Conservation (phyloP, 2,888 invertebrate species). For the Agapostemon virescens region DNA sequence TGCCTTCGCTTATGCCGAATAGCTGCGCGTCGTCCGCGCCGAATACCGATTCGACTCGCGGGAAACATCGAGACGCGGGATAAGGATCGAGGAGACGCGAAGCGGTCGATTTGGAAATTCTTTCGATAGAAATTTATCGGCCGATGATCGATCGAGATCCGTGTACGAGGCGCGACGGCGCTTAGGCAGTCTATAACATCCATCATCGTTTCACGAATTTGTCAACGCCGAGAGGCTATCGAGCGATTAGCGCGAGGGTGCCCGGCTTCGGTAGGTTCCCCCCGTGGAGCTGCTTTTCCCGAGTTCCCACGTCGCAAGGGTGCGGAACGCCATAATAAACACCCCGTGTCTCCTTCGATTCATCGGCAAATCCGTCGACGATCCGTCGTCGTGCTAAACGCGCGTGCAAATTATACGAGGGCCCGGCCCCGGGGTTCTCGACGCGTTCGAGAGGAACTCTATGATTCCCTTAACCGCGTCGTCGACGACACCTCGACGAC, state of each 20-base stretch:
- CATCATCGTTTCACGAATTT: slow-evolving; percentile 78
- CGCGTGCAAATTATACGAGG: slow-evolving; percentile 15
- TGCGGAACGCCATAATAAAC: slow-evolving; percentile 63
- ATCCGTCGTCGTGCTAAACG: background rate
- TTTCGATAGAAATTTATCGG: slow-evolving; percentile 66
- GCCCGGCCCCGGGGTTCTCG: no score
- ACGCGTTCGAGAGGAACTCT: background rate
- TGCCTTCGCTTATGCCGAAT: slow-evolving; percentile 5
- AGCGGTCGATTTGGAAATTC: slow-evolving; percentile 53
- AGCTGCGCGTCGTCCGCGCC: background rate
- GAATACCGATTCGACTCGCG: slow-evolving; percentile 2
- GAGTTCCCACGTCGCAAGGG: slow-evolving; percentile 76
- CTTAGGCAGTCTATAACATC: slow-evolving; percentile 71
- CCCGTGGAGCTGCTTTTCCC: slow-evolving; percentile 43
- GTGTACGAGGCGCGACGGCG: background rate
- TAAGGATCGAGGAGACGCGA: slow-evolving; percentile 16
- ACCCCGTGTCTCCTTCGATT: slow-evolving; percentile 57
- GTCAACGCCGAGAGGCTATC: slow-evolving; percentile 75
- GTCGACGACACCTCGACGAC: background rate
- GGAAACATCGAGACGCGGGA: slow-evolving; percentile 17
- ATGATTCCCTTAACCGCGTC: background rate
- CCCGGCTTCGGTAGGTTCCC: slow-evolving; percentile 51
- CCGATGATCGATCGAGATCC: slow-evolving; percentile 44
- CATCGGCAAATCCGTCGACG: slow-evolving; percentile 36
- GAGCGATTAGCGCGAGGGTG: slow-evolving; percentile 75